Percentiles rank a stretch among this genome's conserved stretches.
Evolutionary conservation across 2,797 vertebrate species (phyloP).

Genomic region (Peromyscus melanophrys): DNA sequence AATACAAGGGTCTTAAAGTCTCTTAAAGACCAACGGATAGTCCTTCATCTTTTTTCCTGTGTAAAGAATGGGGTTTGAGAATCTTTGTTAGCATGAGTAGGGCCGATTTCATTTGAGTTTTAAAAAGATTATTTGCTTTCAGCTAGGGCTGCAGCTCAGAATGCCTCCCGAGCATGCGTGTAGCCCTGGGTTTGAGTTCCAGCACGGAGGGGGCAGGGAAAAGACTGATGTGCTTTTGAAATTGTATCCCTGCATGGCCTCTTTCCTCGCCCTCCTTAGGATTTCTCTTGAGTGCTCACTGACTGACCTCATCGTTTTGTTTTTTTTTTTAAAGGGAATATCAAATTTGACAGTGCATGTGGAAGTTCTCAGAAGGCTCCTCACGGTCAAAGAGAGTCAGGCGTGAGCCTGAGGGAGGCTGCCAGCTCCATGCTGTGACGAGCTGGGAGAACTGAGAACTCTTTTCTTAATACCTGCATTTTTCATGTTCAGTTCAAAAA

Average conservation of each 20-base stretch:
- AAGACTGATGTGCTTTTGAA: neutral
- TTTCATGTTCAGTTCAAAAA: slow-evolving; percentile 40
- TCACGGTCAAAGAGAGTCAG: neutral
- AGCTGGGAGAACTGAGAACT: neutral
- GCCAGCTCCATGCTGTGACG: neutral
- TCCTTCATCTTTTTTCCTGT: neutral
- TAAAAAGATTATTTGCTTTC: neutral
- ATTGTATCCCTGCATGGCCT: neutral
- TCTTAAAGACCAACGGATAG: neutral
- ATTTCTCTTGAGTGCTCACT: neutral
- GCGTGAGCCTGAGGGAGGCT: neutral
- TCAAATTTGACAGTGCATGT: neutral
- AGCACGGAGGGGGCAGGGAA: neutral
- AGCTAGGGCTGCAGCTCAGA: neutral
- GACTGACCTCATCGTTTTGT: neutral
- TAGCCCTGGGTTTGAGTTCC: neutral
- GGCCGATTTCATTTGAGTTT: neutral
- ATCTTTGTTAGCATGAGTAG: neutral
- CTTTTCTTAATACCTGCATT: neutral
- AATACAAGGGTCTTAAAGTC: slow-evolving; percentile 35
- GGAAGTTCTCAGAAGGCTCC: neutral
- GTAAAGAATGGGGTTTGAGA: neutral
- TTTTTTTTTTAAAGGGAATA: neutral
- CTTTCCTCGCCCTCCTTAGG: neutral
- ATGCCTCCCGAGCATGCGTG: rapidly evolving